Evolutionary conservation across 1,140 invertebrate species (phyloP).

Genomic region (Ylistrum balloti): DNA sequence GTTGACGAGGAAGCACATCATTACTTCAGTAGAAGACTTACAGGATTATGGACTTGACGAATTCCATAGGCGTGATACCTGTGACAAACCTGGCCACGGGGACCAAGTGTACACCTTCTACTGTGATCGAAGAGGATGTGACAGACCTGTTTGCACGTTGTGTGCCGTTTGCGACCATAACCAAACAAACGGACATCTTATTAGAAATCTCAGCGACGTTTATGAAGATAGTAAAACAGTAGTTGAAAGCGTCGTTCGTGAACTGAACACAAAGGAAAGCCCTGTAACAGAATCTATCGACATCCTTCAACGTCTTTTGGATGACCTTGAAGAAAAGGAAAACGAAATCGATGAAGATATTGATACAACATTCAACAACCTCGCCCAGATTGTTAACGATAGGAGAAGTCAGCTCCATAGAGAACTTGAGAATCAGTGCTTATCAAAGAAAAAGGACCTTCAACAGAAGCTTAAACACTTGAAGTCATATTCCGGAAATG

Average conservation of each 20-base stretch:
- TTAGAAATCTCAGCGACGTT: conserved; percentile 58
- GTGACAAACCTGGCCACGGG: conserved; percentile 57
- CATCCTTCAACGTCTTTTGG: conserved; percentile 48
- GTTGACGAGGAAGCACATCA: conserved; percentile 55
- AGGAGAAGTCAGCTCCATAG: conserved; percentile 55
- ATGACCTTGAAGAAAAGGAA: conserved; percentile 59
- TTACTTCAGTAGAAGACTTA: conserved; percentile 52
- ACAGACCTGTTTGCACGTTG: conserved; percentile 60
- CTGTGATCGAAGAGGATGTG: conserved; percentile 62
- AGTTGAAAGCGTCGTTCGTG: conserved; percentile 55
- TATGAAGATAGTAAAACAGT: conserved; percentile 61
- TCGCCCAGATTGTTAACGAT: conserved; percentile 56
- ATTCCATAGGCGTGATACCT: conserved; percentile 60
- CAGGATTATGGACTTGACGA: conserved; percentile 56
- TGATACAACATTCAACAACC: conserved; percentile 58
- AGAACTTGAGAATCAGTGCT: conserved; percentile 58
- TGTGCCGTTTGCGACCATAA: conserved; percentile 63
- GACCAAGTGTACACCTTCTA: conserved; percentile 63
- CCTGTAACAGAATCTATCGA: conserved; percentile 60
- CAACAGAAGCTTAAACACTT: conserved; percentile 55
- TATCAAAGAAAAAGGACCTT: conserved; percentile 54
- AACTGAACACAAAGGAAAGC: conserved; percentile 56
- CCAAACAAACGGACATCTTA: conserved; percentile 60
- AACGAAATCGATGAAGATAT: conserved; percentile 57
- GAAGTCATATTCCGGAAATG: conserved; percentile 53